Evolutionary conservation across 2,113 vertebrate genomes (phyloP), one percentile per base, ranked within the genome.

Genomic region (Ascaphus truei): DNA sequence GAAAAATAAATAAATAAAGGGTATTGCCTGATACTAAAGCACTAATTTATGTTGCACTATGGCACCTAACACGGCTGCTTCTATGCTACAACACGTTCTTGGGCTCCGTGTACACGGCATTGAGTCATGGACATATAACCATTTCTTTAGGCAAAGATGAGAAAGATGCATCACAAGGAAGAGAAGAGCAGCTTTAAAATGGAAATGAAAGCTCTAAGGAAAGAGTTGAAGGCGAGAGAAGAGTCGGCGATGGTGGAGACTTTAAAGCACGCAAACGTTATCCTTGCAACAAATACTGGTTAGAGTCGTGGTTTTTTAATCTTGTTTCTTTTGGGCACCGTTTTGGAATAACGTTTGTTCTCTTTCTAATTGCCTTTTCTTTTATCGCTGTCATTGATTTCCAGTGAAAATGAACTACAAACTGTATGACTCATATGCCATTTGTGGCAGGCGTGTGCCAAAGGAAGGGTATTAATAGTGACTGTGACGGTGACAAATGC

Each of bases 281-380:
- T 99, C 71, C 89, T 99, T 10, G 90, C 96, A 4, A 99, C 96
- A 0, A 98, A 93, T 56, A 95, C 96, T 39, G 96, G 97, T 98
- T 61, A 34, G 79, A 25, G 1, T 23, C 56, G 22, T 18, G 37
- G 25, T 33, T 43, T 56, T 50, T n/a, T 29, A 13, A 18, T 20
- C 29, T 7, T 5, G 20, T n/a, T 10, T 37, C 34, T 1, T 4
- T 1, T 12, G 7, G 37, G 33, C 53, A 1, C 0, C 20, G 36
- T 57, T 13, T 13, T 47, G 16, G 13, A 16, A 3, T 18, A 3
- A 43, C 18, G 13, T 16, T 5, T n/a, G 11, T 43, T 6, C 39
- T 22, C 13, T 3, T 11, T 47, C 5, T 20, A 7, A 41, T 41
- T 41, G 13, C 43, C 2, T 47, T 47, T 33, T 6, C 31, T 33